These are phyloP conservation scores for Bufotes viridis DNA, from an alignment of 2,797 vertebrate genomes.

Conservation along the genomic window DNA sequence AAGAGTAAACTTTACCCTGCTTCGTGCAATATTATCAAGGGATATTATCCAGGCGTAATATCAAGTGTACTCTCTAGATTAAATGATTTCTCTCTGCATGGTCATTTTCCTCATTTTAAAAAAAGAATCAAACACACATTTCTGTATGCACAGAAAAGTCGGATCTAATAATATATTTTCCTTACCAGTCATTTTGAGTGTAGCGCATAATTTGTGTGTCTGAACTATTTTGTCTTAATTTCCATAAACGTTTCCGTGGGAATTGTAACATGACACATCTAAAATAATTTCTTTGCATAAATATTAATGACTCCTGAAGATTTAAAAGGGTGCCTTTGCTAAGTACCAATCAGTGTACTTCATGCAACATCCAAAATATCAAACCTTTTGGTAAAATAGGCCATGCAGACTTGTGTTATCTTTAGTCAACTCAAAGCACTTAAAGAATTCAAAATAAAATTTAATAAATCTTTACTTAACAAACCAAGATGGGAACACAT, in stretches of 20 bases:
- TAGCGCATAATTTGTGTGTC: not conserved
- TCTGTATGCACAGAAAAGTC: not conserved
- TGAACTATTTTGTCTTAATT: not conserved
- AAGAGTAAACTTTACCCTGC: conserved; percentile 5
- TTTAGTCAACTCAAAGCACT: not conserved
- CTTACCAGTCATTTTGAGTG: not conserved
- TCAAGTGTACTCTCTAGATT: not conserved
- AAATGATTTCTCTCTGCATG: not conserved
- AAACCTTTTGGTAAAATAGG: not conserved
- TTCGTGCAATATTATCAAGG: not conserved
- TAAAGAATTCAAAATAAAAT: not conserved
- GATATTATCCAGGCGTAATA: not conserved
- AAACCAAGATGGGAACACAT: not conserved
- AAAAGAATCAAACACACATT: not conserved
- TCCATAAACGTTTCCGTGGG: not conserved
- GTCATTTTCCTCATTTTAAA: not conserved
- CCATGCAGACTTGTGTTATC: not conserved
- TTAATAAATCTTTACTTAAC: not conserved
- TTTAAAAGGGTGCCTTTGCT: not conserved
- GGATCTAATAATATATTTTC: not conserved
- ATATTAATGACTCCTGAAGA: not conserved
- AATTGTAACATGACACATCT: not conserved
- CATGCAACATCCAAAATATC: not conserved
- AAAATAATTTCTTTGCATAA: not conserved
- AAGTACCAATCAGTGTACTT: not conserved